Conservation (phyloP, 1,140 invertebrate species). For the Chionoecetes opilio region DNA sequence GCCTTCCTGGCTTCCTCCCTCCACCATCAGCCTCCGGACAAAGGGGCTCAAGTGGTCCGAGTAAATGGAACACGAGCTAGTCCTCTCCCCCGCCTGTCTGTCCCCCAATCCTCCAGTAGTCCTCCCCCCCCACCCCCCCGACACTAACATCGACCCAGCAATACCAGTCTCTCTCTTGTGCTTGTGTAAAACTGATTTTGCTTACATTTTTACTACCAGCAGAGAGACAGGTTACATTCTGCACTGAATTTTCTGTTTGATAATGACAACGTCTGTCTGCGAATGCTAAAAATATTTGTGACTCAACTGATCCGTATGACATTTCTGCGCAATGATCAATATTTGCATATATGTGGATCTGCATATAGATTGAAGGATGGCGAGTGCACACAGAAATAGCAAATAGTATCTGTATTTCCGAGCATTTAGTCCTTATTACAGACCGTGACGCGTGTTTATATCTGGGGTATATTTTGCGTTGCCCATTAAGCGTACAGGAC, state of each 20-base stretch:
- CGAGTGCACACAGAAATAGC: background rate
- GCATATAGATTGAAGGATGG: background rate
- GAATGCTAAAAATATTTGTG: background rate
- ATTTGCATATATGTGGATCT: background rate
- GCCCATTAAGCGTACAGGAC: too few relatives aligned
- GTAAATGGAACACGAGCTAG: background rate
- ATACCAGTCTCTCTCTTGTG: background rate
- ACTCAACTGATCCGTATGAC: background rate
- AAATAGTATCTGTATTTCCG: background rate
- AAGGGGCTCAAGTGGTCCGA: background rate
- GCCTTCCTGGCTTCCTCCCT: background rate
- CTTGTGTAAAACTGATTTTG: background rate
- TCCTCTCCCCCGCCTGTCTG: background rate
- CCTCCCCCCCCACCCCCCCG: too few relatives aligned
- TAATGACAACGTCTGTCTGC: background rate
- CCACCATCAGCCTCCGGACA: background rate
- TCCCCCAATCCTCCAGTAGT: background rate
- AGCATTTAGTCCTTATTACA: background rate
- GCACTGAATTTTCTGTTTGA: background rate
- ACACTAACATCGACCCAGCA: background rate
- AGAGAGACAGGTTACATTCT: background rate
- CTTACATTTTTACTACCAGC: background rate
- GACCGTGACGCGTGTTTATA: background rate
- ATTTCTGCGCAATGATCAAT: background rate
- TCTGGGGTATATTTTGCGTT: too few relatives aligned